Percentiles rank a stretch among this genome's conserved stretches.
Evolutionary conservation across 2,888 invertebrate genomes (phyloP).

Genomic region (Galeopsomyia nigrocyanea): DNA sequence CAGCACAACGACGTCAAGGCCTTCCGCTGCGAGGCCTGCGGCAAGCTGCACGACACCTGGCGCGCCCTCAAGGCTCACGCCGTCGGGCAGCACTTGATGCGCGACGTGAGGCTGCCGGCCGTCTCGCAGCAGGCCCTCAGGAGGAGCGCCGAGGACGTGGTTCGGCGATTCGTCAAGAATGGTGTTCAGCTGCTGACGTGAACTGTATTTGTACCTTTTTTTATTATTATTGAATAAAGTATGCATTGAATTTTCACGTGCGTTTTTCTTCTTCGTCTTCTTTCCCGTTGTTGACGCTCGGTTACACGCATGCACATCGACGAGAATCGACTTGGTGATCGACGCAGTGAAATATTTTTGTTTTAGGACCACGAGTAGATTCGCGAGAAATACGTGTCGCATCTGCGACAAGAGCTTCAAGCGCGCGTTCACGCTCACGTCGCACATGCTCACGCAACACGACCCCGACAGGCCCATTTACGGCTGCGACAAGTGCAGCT

Average conservation of each 20-base stretch:
- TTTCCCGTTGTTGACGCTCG: no score
- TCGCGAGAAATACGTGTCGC: conserved; percentile 56
- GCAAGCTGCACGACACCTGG: conserved; percentile 36
- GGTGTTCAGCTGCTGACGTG: conserved; percentile 28
- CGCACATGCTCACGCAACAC: conserved; percentile 15
- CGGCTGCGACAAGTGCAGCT: conserved; percentile 62
- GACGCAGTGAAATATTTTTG: no score
- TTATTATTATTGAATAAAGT: background rate
- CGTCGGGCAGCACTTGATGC: conserved; percentile 9
- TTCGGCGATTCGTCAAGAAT: conserved; percentile 31
- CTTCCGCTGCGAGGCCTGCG: conserved; percentile 38
- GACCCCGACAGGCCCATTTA: background rate
- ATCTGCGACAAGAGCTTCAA: conserved; percentile 53
- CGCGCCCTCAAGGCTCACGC: conserved; percentile 31
- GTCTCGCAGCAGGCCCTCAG: background rate
- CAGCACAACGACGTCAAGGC: conserved; percentile 30
- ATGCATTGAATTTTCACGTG: no score
- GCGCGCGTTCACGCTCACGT: conserved; percentile 1
- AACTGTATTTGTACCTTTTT: background rate
- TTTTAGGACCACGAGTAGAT: no score
- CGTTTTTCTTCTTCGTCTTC: background rate
- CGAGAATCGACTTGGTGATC: no score
- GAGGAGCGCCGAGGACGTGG: conserved; percentile 26
- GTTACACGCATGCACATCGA: no score
- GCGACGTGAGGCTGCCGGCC: conserved; percentile 11